Evolutionary conservation across 2,888 invertebrate genomes (phyloP).

Genomic region (Nemotelus nigrinus): DNA sequence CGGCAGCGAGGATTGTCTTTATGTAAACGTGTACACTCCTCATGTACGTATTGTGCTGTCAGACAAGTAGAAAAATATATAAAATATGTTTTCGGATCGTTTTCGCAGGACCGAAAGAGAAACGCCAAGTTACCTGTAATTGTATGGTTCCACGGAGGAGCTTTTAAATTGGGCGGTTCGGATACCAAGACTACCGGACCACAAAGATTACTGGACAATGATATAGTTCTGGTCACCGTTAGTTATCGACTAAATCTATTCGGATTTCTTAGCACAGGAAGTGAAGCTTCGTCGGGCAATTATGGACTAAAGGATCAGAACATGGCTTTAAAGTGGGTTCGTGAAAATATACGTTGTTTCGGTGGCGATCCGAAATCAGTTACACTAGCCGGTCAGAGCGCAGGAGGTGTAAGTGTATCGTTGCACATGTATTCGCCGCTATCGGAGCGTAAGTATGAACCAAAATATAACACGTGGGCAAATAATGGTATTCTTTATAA

Average conservation of each 20-base stretch:
- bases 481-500: too few relatives aligned
- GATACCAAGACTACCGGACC: constrained; percentile 63
- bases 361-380: constrained; percentile 41
- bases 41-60: too few relatives aligned
- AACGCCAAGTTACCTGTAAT: constrained; percentile 57
- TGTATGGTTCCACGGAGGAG: constrained; percentile 64
- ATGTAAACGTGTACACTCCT: constrained; percentile 19
- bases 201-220: constrained; percentile 58
- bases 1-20: constrained; percentile 22
- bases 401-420: constrained; percentile 28
- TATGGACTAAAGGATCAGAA: constrained; percentile 48
- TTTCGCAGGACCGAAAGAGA: constrained; percentile 23
- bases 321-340: constrained; percentile 46
- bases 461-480: neutral
- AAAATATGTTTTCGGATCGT: constrained; percentile 52
- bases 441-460: constrained; percentile 9
- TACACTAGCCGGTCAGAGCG: constrained; percentile 17
- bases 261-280: constrained; percentile 52
- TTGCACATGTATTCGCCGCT: constrained; percentile 24
- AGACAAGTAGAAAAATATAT: too few relatives aligned
- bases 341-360: constrained; percentile 44
- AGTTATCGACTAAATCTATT: constrained; percentile 59
- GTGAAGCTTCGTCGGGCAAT: constrained; percentile 46
- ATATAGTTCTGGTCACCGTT: constrained; percentile 59
- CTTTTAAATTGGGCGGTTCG: constrained; percentile 67